Percentiles rank a stretch among this genome's conserved stretches.
Evolutionary conservation across 2,888 invertebrate species (phyloP).

Genomic region (Unio pictorum): DNA sequence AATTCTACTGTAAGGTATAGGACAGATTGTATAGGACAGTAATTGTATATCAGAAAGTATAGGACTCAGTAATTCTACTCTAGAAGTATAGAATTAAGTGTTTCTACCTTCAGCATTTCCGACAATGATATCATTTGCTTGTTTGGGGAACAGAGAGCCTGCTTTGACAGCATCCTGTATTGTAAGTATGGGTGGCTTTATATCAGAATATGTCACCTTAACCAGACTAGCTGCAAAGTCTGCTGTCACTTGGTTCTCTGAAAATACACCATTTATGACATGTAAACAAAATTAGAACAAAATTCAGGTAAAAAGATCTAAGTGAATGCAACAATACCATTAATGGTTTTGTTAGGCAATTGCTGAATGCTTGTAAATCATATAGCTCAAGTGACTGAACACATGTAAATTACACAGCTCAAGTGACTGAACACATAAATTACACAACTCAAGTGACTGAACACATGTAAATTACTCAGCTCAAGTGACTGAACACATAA

Average conservation of each 20-base stretch:
- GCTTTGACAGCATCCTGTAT: conserved; percentile 61
- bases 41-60: too few relatives aligned
- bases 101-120: conserved; percentile 52
- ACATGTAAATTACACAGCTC: too few relatives aligned
- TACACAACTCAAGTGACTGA: too few relatives aligned
- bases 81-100: too few relatives aligned
- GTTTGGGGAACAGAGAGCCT: conserved; percentile 43
- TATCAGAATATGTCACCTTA: conserved; percentile 63
- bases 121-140: conserved; percentile 28
- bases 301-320: background rate
- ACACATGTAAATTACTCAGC: too few relatives aligned
- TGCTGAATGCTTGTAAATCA: background rate
- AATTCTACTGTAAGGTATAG: too few relatives aligned
- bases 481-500: too few relatives aligned
- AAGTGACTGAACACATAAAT: too few relatives aligned
- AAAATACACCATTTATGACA: background rate
- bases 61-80: too few relatives aligned
- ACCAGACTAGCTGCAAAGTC: conserved; percentile 61
- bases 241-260: conserved; percentile 53
- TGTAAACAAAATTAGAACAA: background rate
- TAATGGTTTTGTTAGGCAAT: background rate
- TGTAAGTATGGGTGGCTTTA: conserved; percentile 62
- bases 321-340: background rate
- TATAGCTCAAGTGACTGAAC: too few relatives aligned
- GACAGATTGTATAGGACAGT: too few relatives aligned